Evolutionary conservation across 2,797 vertebrate species (phyloP).

Genomic region (Limnodromus scolopaceus): DNA sequence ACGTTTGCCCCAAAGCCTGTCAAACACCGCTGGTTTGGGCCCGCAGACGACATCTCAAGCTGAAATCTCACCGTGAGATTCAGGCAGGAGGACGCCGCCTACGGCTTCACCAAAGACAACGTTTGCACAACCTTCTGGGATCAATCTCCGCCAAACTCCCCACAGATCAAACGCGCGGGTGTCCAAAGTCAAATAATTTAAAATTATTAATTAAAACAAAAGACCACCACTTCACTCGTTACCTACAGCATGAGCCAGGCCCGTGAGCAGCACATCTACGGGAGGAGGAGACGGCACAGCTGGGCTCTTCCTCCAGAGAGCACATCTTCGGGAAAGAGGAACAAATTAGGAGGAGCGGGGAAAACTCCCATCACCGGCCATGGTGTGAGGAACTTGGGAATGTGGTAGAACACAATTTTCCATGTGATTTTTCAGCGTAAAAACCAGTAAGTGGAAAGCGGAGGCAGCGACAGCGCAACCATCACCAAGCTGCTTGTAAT

Average conservation of each 20-base stretch:
- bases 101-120: neutral
- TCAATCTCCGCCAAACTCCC: neutral
- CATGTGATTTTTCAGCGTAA: neutral
- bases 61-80: neutral
- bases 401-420: fast-evolving
- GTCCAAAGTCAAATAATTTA: neutral
- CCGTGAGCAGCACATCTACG: fast-evolving
- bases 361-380: fast-evolving
- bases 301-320: neutral
- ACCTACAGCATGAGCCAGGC: neutral
- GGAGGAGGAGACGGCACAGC: neutral
- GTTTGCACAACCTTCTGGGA: neutral
- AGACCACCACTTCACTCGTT: neutral
- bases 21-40: neutral
- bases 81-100: neutral
- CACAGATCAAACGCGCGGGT: fast-evolving
- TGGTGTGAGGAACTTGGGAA: neutral
- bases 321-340: fast-evolving
- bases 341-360: fast-evolving
- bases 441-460: neutral
- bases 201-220: neutral
- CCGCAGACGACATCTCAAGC: neutral
- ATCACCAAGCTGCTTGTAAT: neutral
- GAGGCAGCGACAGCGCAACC: neutral
- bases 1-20: fast-evolving